Conservation (phyloP, 2,797 vertebrate species). For the Alosa sapidissima region DNA sequence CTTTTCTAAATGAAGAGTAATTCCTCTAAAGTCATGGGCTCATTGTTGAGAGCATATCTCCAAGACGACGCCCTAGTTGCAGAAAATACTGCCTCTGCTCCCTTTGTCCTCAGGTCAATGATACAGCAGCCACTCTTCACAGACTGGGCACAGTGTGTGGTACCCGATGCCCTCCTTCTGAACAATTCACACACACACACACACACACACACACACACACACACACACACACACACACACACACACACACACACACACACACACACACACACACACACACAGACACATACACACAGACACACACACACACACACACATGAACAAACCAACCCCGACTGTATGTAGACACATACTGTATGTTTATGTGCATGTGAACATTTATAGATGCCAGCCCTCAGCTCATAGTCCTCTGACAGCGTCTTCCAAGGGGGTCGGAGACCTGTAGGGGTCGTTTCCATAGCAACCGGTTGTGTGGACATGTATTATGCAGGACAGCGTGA, state of each 20-base stretch:
- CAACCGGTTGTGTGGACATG: background rate
- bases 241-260: background rate
- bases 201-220: slow-evolving; percentile 1
- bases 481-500: background rate
- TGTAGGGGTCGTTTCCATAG: background rate
- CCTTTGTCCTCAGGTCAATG: background rate
- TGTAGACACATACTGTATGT: too few relatives aligned
- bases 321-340: too few relatives aligned
- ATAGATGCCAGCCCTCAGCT: background rate
- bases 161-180: slow-evolving; percentile 2
- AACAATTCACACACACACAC: background rate
- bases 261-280: too few relatives aligned
- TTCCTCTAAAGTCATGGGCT: background rate
- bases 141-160: slow-evolving; percentile 11
- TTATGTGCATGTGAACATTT: too few relatives aligned
- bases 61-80: background rate
- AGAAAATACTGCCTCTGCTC: background rate
- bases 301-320: too few relatives aligned
- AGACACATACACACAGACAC: background rate
- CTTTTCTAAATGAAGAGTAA: background rate
- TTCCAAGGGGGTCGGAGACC: background rate
- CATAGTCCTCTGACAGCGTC: background rate
- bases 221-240: background rate
- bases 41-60: background rate
- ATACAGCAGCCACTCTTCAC: background rate